A percentile compares a stretch with the other conserved stretches of the same genome.
phyloP scores from a whole-genome alignment of 2,113 vertebrate species.

The Pteronura brasiliensis region DNA sequence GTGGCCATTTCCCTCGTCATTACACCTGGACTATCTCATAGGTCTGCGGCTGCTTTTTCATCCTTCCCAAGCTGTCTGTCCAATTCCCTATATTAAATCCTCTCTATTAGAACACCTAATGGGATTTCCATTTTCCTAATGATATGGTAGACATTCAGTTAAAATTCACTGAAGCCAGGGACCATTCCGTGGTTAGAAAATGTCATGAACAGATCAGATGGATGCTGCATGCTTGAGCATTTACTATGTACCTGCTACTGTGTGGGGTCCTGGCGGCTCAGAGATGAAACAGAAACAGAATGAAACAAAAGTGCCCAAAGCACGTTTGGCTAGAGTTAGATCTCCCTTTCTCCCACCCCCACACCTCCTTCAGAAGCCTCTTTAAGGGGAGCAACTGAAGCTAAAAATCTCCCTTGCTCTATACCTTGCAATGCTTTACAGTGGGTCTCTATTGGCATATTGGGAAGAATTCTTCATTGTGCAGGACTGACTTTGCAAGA shows the following conservation, averaged over 20 bases:
- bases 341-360: background rate
- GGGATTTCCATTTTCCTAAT: background rate
- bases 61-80: background rate
- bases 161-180: background rate
- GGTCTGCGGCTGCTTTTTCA: background rate
- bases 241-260: background rate
- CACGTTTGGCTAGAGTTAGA: background rate
- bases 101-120: background rate
- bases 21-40: background rate
- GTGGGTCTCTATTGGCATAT: background rate
- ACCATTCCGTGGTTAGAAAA: background rate
- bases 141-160: background rate
- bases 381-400: background rate
- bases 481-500: background rate
- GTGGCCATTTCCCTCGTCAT: background rate
- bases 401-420: background rate
- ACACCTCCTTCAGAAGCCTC: background rate
- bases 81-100: background rate
- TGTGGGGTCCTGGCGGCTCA: background rate
- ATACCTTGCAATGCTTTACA: background rate
- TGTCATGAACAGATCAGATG: background rate
- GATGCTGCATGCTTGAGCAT: accelerated
- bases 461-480: background rate
- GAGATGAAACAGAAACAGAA: background rate
- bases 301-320: background rate